A percentile compares a stretch with the other conserved stretches of the same genome.
phyloP scores from a whole-genome alignment of 2,888 invertebrate genomes.

The Liopterus haemorrhoidalis region DNA sequence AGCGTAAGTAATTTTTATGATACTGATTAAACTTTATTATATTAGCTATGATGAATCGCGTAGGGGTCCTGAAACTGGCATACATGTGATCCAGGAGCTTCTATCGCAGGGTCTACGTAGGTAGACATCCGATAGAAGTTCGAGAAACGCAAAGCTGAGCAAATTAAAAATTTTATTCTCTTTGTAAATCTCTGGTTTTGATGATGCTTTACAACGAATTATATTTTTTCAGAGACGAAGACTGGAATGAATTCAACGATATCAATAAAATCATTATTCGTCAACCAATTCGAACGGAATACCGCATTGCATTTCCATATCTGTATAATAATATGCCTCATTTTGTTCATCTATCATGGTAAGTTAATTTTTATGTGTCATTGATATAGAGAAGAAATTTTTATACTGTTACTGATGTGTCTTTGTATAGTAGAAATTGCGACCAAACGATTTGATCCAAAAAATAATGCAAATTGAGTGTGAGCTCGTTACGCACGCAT shows the following conservation, averaged over 20 bases:
- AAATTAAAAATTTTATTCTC: too few relatives aligned
- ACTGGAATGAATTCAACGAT: constrained; percentile 99
- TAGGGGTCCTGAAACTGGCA: constrained; percentile 28
- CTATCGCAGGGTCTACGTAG: too few relatives aligned
- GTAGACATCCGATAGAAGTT: too few relatives aligned
- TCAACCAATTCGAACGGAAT: constrained; percentile 97
- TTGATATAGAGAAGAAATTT: too few relatives aligned
- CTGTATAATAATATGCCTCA: constrained; percentile 98
- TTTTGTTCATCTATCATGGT: constrained; percentile 98
- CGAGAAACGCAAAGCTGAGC: too few relatives aligned
- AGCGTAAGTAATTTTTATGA: constrained; percentile 56
- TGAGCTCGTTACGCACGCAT: too few relatives aligned
- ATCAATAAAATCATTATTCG: constrained; percentile 99
- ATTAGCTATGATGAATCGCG: constrained; percentile 28
- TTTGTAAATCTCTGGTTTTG: constrained; percentile 18
- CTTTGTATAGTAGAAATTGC: constrained; percentile 9
- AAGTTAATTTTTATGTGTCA: constrained; percentile 44
- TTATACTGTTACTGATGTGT: constrained; percentile 13
- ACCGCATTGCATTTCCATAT: constrained; percentile 98
- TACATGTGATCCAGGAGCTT: constrained; percentile 49
- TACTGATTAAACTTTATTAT: too few relatives aligned
- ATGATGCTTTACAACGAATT: constrained; percentile 20
- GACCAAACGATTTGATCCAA: constrained; percentile 7
- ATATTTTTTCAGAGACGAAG: constrained; percentile 75
- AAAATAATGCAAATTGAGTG: constrained; percentile 5